phyloP scores from a whole-genome alignment of 2,888 invertebrate genomes.

The Saturnia japonica region DNA sequence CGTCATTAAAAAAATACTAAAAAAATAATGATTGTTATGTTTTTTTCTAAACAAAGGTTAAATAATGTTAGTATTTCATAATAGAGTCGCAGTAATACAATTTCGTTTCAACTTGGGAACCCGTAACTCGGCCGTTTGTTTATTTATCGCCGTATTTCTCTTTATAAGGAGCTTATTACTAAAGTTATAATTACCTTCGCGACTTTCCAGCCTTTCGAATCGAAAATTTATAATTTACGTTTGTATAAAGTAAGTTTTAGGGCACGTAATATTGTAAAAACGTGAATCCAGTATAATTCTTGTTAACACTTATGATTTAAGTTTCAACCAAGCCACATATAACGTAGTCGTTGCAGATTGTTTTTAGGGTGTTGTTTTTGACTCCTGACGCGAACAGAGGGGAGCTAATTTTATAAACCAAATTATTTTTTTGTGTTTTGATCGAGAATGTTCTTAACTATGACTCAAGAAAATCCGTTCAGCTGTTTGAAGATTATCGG shows the following conservation, averaged over 20 bases:
- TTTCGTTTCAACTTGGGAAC: conserved; percentile 36
- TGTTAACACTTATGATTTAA: neutral
- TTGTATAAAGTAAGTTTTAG: neutral
- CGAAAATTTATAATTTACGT: conserved; percentile 11
- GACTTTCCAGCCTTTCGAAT: conserved; percentile 35
- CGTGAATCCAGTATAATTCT: neutral
- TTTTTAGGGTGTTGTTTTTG: too few species aligned
- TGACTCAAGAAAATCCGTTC: too few species aligned
- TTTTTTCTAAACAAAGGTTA: conserved; percentile 14
- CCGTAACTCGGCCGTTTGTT: conserved; percentile 34
- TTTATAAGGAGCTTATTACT: conserved; percentile 31
- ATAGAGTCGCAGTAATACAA: conserved; percentile 33
- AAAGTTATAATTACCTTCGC: conserved; percentile 45
- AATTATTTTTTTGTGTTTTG: too few species aligned
- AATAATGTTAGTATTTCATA: conserved; percentile 25
- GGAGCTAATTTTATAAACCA: too few species aligned
- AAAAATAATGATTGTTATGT: conserved; percentile 9
- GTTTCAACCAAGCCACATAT: neutral
- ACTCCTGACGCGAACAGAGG: too few species aligned
- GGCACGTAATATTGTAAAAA: neutral
- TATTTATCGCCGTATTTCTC: conserved; percentile 42
- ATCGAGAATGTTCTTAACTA: too few species aligned
- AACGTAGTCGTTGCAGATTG: neutral
- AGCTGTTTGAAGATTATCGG: too few species aligned
- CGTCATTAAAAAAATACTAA: neutral